A percentile compares a stretch with the other conserved stretches of the same genome.
Evolutionary conservation across 2,888 invertebrate genomes (phyloP).

Genomic region (Cryptosula pallasiana): DNA sequence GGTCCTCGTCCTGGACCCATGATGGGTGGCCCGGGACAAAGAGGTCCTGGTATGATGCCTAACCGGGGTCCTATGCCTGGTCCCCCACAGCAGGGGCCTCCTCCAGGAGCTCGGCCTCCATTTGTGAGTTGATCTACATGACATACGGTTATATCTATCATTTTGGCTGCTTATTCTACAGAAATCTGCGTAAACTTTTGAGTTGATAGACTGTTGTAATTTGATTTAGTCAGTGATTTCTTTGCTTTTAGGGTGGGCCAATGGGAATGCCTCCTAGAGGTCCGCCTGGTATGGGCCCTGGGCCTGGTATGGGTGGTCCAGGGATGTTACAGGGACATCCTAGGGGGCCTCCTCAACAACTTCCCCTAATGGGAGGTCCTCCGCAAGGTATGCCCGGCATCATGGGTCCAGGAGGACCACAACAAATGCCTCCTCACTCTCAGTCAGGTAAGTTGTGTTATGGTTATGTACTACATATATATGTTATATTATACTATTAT

Average conservation of each 20-base stretch:
- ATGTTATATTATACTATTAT: too few relatives aligned
- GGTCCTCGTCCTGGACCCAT: constrained; percentile 14
- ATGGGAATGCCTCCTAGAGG: not conserved
- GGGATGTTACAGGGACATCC: not conserved
- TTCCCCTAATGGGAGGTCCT: constrained; percentile 24
- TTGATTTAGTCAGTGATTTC: too few relatives aligned
- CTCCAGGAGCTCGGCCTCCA: constrained; percentile 36
- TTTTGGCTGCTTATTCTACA: too few relatives aligned
- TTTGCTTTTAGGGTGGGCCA: not conserved
- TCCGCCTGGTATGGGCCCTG: not conserved
- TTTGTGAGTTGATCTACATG: constrained; percentile 6
- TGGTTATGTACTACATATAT: too few relatives aligned
- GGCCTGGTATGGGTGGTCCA: constrained; percentile 10
- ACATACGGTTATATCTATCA: too few relatives aligned
- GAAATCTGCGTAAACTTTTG: too few relatives aligned
- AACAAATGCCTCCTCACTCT: constrained; percentile 29
- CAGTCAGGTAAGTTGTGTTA: not conserved
- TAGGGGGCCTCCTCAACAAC: constrained; percentile 26
- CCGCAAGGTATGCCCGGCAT: constrained; percentile 25
- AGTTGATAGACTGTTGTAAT: too few relatives aligned
- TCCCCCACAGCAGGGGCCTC: constrained; percentile 45
- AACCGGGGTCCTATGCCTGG: constrained; percentile 51
- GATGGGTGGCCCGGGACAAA: constrained; percentile 20
- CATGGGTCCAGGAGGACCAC: constrained; percentile 28
- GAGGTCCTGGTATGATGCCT: not conserved